Percentiles rank a stretch among this genome's conserved stretches.
Evolutionary conservation across 2,888 invertebrate genomes (phyloP).

Genomic region (Polydrusus pterygomalis): DNA sequence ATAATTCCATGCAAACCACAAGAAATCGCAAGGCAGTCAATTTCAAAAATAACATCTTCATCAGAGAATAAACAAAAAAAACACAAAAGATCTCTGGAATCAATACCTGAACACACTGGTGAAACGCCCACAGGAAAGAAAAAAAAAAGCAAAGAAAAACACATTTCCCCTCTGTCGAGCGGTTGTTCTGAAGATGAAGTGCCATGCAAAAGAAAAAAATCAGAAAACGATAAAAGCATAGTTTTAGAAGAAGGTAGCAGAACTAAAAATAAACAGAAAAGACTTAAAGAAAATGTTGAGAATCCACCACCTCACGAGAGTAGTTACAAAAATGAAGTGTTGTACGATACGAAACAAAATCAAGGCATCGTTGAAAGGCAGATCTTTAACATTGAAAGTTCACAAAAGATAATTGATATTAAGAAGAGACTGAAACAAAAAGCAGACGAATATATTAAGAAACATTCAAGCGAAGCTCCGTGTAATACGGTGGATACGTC

Average conservation of each 20-base stretch:
- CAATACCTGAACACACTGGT: conserved; percentile 5
- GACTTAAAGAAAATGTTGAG: neutral
- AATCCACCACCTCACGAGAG: neutral
- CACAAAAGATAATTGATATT: conserved; percentile 14
- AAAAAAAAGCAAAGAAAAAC: conserved; percentile 17
- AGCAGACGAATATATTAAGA: conserved; percentile 18
- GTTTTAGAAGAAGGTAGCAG: neutral
- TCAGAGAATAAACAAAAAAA: neutral
- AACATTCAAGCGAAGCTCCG: neutral
- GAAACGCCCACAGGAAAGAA: conserved; percentile 10
- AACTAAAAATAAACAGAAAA: neutral
- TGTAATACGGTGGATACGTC: neutral
- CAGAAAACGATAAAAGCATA: neutral
- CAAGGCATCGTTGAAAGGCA: conserved; percentile 9
- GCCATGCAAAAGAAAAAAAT: conserved; percentile 4
- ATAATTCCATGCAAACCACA: conserved; percentile 11
- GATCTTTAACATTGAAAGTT: conserved; percentile 13
- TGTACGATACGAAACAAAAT: neutral
- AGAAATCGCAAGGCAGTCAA: neutral
- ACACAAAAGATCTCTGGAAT: conserved; percentile 7
- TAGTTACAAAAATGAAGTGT: neutral
- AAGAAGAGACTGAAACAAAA: conserved; percentile 22
- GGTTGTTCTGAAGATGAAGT: conserved; percentile 4
- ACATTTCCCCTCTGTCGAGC: neutral
- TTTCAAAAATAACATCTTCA: conserved; percentile 4